Evolutionary conservation across 2,888 invertebrate genomes (phyloP).

Genomic region (Abrostola tripartita): DNA sequence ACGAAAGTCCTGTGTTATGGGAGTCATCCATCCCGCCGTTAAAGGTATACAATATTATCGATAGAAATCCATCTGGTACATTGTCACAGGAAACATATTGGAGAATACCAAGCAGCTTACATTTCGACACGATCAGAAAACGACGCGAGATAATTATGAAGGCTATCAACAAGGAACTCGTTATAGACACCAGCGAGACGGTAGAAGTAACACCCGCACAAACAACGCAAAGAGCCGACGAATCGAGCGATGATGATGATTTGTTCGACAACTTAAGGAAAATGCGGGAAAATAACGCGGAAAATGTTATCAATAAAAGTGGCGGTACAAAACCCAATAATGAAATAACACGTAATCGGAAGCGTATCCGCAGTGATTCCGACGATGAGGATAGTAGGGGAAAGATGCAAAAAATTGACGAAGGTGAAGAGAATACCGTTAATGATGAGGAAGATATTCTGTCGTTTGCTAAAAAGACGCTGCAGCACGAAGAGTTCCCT

Average conservation of each 20-base stretch:
- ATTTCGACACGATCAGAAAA: conserved; percentile 86
- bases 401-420: conserved; percentile 79
- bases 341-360: conserved; percentile 61
- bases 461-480: conserved; percentile 82
- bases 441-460: conserved; percentile 77
- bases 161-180: conserved; percentile 86
- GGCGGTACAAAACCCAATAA: conserved; percentile 36
- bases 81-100: conserved; percentile 93
- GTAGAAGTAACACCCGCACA: conserved; percentile 21
- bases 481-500: conserved; percentile 76
- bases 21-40: no score
- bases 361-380: conserved; percentile 77
- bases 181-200: conserved; percentile 62
- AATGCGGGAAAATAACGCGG: conserved; percentile 67
- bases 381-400: conserved; percentile 66
- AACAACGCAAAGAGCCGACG: conserved; percentile 43
- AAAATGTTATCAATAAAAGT: conserved; percentile 52
- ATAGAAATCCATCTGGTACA: conserved; percentile 10
- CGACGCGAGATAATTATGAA: conserved; percentile 87
- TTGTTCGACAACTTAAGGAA: conserved; percentile 81
- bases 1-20: no score
- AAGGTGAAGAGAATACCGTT: conserved; percentile 62
- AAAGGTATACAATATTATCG: no score
- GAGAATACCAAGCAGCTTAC: conserved; percentile 92
- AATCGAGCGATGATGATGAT: conserved; percentile 80